Evolutionary conservation across 37 sponge, comb jelly and placozoan species (phyloP).

Genomic region (Chondrilla cf. caribensis): DNA sequence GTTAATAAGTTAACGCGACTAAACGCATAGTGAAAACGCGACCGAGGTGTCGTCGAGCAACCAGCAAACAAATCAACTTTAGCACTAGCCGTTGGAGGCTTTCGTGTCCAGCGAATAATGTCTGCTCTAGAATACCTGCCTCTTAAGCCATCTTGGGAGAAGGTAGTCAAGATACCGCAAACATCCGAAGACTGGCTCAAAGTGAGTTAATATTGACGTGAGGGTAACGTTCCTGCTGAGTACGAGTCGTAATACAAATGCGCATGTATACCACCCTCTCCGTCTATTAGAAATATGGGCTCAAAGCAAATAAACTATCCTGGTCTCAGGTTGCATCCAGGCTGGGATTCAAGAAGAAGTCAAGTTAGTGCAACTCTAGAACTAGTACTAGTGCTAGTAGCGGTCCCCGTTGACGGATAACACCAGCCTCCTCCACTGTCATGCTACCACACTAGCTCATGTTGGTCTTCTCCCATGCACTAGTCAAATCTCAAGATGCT

Average conservation of each 20-base stretch:
- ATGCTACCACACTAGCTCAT: too few species aligned
- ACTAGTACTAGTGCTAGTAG: too few species aligned
- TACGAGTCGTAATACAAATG: too few species aligned
- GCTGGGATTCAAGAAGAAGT: constrained; percentile 61
- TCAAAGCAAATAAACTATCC: constrained; percentile 33
- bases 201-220: too few species aligned
- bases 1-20: not conserved
- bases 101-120: too few species aligned
- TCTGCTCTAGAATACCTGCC: not conserved
- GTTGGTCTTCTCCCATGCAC: too few species aligned
- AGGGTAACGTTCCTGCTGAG: too few species aligned
- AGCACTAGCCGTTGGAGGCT: not conserved
- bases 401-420: too few species aligned
- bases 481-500: too few species aligned
- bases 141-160: constrained; percentile 23
- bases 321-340: constrained; percentile 49
- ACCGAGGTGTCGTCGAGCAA: not conserved
- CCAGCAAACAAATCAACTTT: not conserved
- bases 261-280: too few species aligned
- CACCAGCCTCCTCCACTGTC: not conserved
- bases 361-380: constrained; percentile 35
- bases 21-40: not conserved
- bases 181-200: constrained; percentile 51
- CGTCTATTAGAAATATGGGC: constrained; percentile 56
- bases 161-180: constrained; percentile 19